Evolutionary conservation across 2,888 invertebrate genomes (phyloP), one percentile per base, ranked within the genome.

Genomic region (Phortica magna): DNA sequence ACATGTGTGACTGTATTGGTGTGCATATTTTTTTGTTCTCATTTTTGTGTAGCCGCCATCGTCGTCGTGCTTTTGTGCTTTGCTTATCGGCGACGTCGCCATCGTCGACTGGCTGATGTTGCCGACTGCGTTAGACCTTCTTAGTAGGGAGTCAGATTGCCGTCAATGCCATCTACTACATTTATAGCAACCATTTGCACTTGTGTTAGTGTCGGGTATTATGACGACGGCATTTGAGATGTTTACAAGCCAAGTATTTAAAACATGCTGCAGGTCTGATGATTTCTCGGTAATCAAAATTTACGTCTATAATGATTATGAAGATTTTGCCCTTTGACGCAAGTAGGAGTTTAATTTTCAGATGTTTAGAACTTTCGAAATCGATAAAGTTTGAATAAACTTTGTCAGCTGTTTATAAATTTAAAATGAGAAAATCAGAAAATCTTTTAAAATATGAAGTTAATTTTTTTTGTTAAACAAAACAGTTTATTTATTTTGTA

Each of bases 51-150:
- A 67, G 48, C 48, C 48, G 9, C 14, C 48, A 48, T 12, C 3
- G 14, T 7, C 22, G 73, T 41, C 75, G 75, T 68, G 68, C 68
- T 68, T 68, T 68, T 67, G 78, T 81, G 48, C 19, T 61, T 61
- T 78, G 84, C 81, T 82, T 87, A 84, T 83, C 80, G 84, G 85
- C 82, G 87, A 83, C 79, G 61, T n/a, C 84, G 78, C 14, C 48
- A 14, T 14, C 48, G 61, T 17, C 61, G 19, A 61, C 61, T 82
- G 71, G 80, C 42, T 74, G 74, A 48, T 10, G 42, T 17, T 68
- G 17, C 82, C 71, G 80, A 79, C 84, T 78, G 81, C 48, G 75
- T 75, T 76, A 78, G 82, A 82, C 86, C 83, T 80, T 83, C 82
- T 81, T 81, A 82, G 83, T 85, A 87, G 85, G 76, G 74, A 80